Base-by-base conservation (phyloP, 2,113 vertebrate species). In the Halichoerus grypus region DNA sequence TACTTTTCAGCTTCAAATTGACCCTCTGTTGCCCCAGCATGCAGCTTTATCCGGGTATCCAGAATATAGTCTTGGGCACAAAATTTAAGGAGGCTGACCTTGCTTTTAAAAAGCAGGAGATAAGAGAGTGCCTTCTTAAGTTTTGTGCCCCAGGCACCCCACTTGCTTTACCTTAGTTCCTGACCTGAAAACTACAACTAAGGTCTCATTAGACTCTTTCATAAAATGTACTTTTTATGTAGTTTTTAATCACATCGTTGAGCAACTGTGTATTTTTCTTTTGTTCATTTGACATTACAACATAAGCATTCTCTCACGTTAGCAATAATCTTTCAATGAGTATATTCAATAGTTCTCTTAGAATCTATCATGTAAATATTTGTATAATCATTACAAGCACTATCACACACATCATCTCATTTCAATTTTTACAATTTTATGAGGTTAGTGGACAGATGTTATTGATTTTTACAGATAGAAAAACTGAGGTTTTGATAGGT, bases 401-500 rank as follows among this genome's bases (percentile, higher is more conserved):
- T 33, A 55, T 87, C 39, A 72, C 10, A 80, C 26, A 84, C 15
- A 28, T 59, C 28, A 39, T 94, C 91, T 55, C 65, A 77, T 77
- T 91, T 97, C 55, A 90, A 2, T 92, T 61, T 26, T 85, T 14
- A 81, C 19, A 93, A 53, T 92, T 87, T 65, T 79, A 16, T 90
- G 74, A 79, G 33, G 11, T 77, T 36, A 94, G 15, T 82, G 39
- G 36, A 61, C 7, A 95, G 15, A 46, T 88, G 13, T 76, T 93
- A 87, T 72, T 97, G 39, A 95, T 51, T 89, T 76, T 85, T 95
- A 92, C 6, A 69, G 28, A 85, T 7, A 63, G 51, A 36, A 61
- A 88, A 88, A 95, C 24, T 92, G 46, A 79, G n/a, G 26, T 42
- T 84, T 65, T 96, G 36, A 31, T 72, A 94, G 18, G 21, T 55